Percentiles rank a stretch among this genome's conserved stretches.
phyloP scores from a whole-genome alignment of 1,140 invertebrate genomes.

The Zaprionus nigranus region DNA sequence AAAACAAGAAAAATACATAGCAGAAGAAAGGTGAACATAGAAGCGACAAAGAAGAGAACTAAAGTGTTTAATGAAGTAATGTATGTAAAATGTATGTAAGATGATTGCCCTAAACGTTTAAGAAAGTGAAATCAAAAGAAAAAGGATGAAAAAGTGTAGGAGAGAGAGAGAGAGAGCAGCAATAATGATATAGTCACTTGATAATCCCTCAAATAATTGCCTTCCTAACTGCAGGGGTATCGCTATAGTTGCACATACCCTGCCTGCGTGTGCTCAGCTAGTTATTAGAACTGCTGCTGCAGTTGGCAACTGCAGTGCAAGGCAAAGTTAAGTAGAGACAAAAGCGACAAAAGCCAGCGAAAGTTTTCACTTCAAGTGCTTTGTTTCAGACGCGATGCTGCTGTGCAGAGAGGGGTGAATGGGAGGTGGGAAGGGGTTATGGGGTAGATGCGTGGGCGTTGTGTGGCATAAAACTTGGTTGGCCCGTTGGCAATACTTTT shows the following conservation, averaged over 20 bases:
- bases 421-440: neutral
- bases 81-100: too few relatives aligned
- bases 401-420: neutral
- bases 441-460: conserved; percentile 14
- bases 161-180: neutral
- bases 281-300: conserved; percentile 55
- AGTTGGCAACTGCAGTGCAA: conserved; percentile 68
- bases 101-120: neutral
- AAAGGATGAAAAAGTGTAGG: neutral
- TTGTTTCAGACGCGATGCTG: conserved; percentile 59
- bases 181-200: neutral
- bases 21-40: neutral
- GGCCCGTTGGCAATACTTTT: conserved; percentile 75
- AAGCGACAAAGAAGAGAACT: neutral
- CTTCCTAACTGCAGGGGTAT: neutral
- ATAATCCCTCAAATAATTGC: too few relatives aligned
- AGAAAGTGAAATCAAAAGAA: neutral
- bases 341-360: conserved; percentile 75
- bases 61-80: neutral
- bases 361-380: conserved; percentile 77
- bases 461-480: conserved; percentile 53
- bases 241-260: neutral
- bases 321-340: conserved; percentile 72
- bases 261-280: neutral
- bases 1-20: neutral